Conservation (phyloP, 1,140 invertebrate species). For the Scaptomyza hsui region DNA sequence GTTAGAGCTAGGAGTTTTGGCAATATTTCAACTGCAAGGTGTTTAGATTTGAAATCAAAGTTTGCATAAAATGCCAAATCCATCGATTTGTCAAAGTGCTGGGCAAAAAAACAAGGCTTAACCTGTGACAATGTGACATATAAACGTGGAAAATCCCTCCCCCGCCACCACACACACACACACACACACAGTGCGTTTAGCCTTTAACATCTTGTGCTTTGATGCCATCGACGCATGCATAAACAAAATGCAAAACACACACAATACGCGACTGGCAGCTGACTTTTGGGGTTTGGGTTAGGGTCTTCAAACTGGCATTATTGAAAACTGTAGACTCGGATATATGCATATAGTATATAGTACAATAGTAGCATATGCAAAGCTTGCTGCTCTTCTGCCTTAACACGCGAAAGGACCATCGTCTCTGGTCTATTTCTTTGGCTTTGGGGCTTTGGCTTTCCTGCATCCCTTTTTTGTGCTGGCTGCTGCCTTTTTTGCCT, state of each 20-base stretch:
- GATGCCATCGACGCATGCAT: conserved; percentile 70
- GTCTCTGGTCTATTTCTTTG: conserved; percentile 50
- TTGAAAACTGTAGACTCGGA: conserved; percentile 63
- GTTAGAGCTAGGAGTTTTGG: too few species aligned
- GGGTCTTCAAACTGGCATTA: conserved; percentile 70
- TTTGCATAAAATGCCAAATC: not conserved
- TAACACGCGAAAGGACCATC: conserved; percentile 7
- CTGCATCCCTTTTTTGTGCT: conserved; percentile 45
- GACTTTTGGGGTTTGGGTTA: not conserved
- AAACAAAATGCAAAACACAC: conserved; percentile 80
- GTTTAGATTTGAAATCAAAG: too few species aligned
- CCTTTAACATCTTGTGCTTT: conserved; percentile 60
- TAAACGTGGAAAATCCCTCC: not conserved
- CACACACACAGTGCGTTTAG: not conserved
- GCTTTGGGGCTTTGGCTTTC: conserved; percentile 54
- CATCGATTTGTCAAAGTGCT: conserved; percentile 39
- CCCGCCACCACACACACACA: not conserved
- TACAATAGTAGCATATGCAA: conserved; percentile 37
- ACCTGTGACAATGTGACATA: not conserved
- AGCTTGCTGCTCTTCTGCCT: not conserved
- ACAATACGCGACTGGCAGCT: conserved; percentile 53
- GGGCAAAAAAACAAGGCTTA: conserved; percentile 13
- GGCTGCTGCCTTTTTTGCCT: conserved; percentile 1
- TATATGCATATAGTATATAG: conserved; percentile 6
- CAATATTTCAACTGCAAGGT: too few species aligned